Base-by-base conservation (phyloP, 2,888 invertebrate genomes). In the Melanophora roralis region DNA sequence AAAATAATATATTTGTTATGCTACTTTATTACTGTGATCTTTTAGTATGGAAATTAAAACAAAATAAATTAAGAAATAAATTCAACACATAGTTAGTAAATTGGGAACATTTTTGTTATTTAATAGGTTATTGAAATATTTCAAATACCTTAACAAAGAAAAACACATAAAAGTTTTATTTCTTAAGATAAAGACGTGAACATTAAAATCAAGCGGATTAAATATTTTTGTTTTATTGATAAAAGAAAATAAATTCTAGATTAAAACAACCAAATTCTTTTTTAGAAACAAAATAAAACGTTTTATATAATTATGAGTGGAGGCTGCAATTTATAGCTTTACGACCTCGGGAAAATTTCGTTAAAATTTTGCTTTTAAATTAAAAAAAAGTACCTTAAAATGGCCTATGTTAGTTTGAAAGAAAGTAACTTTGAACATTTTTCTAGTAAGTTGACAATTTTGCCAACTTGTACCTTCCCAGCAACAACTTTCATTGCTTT, bases 1-100 rank as follows among this genome's bases (percentile, higher is more conserved):
- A 57, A 78, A 83, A 87, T 84, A 85, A 87, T 87, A 86, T 87
- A 86, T 83, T 85, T 83, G 76, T 82, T 85, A 74, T 71, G 80
- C 82, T 82, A 16, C 68, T 82, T 74, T 60, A 74, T 78, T 65
- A 64, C 19, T 38, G 11, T n/a, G 43, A 43, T 40, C 43, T 67
- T 74, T 83, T 84, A 85, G 55, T 64, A 55, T n/a, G 64, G 32
- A 49, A 55, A 64, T n/a, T 55, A 9, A 38, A 38, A 16, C 16
- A 59, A 60, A 40, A 36, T 38, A 64, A 36, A 55, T 45, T 45
- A 36, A 45, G 14, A 27, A 47, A 55, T 32, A 72, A 45, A 57
- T 45, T 53, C 40, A 38, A 32, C 4, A 23, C n/a, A 40, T 23
- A 11, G 16, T 27, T 27, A 36, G 12, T 53, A 9, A 57, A 57